A percentile compares a stretch with the other conserved stretches of the same genome.
Conservation (phyloP, 1,140 invertebrate species). For the Harpegnathos saltator region DNA sequence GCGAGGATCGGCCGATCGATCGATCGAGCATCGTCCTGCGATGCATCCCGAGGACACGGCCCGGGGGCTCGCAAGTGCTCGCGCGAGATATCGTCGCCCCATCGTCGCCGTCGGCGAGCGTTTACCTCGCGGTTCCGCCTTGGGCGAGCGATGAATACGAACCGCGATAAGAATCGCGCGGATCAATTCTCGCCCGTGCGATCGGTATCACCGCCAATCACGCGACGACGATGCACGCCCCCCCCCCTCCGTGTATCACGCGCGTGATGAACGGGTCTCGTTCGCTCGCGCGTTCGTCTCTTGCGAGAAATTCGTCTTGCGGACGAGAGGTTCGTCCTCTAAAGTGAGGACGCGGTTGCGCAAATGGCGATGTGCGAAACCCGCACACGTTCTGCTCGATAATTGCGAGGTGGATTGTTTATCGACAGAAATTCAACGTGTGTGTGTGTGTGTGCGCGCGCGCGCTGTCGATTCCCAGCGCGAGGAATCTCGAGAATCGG, state of each 20-base stretch:
- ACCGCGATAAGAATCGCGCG: constrained; percentile 1
- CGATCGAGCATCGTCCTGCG: no score
- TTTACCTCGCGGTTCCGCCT: constrained; percentile 2
- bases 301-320: no score
- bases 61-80: neutral
- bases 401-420: no score
- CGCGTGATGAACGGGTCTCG: constrained; percentile 36
- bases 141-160: neutral
- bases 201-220: neutral
- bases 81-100: neutral
- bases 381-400: no score
- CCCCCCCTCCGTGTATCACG: neutral
- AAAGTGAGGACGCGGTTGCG: no score
- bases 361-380: no score
- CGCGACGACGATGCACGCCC: neutral
- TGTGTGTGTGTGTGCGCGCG: no score
- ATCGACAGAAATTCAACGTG: no score
- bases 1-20: neutral
- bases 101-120: constrained; percentile 10
- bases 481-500: no score
- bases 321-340: no score
- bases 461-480: no score
- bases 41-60: neutral
- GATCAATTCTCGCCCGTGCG: constrained; percentile 11
- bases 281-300: neutral